Percentiles rank a stretch among this genome's conserved stretches.
Evolutionary conservation across 2,797 vertebrate genomes (phyloP).

Genomic region (Gymnocypris eckloni): DNA sequence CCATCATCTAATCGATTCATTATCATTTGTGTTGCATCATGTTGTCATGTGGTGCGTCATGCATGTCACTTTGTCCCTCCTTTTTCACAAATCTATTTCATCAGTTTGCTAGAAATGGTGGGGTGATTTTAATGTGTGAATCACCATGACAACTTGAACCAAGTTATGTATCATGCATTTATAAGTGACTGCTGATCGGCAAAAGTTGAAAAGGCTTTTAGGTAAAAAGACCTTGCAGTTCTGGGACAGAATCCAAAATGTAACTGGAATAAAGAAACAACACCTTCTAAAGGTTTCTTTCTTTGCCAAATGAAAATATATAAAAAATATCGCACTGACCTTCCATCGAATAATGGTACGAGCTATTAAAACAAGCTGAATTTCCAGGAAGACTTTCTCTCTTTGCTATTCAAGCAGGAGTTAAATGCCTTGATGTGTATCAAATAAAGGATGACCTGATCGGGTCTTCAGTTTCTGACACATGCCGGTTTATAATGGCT

Average conservation of each 20-base stretch:
- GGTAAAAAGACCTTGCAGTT: conserved; percentile 64
- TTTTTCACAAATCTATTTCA: conserved; percentile 12
- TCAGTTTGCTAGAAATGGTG: neutral
- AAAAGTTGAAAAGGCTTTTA: conserved; percentile 69
- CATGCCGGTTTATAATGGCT: conserved; percentile 9
- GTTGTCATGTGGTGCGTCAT: neutral
- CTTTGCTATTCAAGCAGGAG: conserved; percentile 54
- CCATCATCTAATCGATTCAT: neutral
- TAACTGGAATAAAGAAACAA: conserved; percentile 61
- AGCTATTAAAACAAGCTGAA: conserved; percentile 45
- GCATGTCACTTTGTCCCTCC: neutral
- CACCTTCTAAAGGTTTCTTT: conserved; percentile 48
- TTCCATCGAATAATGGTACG: conserved; percentile 55
- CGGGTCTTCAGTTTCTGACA: conserved; percentile 50
- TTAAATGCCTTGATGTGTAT: conserved; percentile 56
- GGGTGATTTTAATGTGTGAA: conserved; percentile 17
- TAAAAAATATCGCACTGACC: conserved; percentile 53
- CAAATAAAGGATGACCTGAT: conserved; percentile 60
- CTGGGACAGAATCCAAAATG: conserved; percentile 69
- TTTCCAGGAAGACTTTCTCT: conserved; percentile 68
- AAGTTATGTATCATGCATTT: conserved; percentile 49
- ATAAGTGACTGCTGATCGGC: conserved; percentile 58
- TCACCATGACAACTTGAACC: conserved; percentile 50
- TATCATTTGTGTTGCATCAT: neutral
- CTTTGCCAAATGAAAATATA: conserved; percentile 13